These are phyloP conservation scores for Phrynosoma blainvillii DNA, from an alignment of 2,113 vertebrate genomes.

Conservation along the genomic window DNA sequence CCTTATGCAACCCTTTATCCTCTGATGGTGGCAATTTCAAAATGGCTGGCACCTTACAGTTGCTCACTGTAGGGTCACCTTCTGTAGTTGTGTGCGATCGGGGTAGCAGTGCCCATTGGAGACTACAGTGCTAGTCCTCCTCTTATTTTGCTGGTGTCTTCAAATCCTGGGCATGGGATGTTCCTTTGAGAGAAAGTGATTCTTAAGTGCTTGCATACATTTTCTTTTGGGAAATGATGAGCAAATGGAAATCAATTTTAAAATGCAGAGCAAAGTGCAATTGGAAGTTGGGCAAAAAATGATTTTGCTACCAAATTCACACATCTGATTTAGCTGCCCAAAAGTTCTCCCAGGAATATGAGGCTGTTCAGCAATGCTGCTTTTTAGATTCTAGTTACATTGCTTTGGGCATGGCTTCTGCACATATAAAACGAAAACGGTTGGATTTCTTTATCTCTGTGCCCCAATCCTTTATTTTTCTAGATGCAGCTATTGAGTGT, in stretches of 20 bases:
- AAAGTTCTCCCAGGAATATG: not conserved
- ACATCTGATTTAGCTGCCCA: not conserved
- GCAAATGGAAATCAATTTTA: not conserved
- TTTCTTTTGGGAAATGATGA: not conserved
- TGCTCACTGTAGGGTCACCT: no score
- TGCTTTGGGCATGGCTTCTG: not conserved
- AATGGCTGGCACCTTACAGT: no score
- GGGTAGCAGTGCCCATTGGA: no score
- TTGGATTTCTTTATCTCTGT: constrained; percentile 22
- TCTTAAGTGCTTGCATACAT: not conserved
- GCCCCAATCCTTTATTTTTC: constrained; percentile 35
- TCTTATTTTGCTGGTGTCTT: not conserved
- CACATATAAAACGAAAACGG: constrained; percentile 34
- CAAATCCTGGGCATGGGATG: not conserved
- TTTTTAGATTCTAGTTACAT: not conserved
- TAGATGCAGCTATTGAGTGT: constrained; percentile 50
- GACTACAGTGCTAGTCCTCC: no score
- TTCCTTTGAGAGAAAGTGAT: not conserved
- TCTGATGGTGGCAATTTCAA: no score
- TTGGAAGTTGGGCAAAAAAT: not conserved
- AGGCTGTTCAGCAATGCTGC: not conserved
- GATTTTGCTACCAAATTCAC: not conserved
- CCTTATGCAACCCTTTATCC: no score
- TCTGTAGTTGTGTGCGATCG: no score
- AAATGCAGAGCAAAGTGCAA: not conserved